Evolutionary conservation across 2,113 vertebrate genomes (phyloP), one percentile per base, ranked within the genome.

Genomic region (Crotalus viridis): DNA sequence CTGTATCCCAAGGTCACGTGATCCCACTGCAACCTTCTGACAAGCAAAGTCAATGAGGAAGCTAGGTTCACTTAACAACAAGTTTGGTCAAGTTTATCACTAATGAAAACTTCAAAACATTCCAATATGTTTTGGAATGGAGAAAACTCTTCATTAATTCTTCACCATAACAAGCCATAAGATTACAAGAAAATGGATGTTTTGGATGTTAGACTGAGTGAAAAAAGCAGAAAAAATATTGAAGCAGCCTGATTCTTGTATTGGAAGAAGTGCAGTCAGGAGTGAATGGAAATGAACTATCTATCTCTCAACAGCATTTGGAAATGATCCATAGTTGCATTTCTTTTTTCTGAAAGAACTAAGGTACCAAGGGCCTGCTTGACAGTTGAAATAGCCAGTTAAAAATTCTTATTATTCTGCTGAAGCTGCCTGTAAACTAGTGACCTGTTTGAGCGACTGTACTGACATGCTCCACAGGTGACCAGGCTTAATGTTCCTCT

Each of bases 391-490:
- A 95, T 28, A 93, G 81, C 5, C 13, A 8, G 85, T 59, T 81
- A 81, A 81, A 81, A 81, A 43, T 21, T 43, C 3, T 81, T 22
- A 43, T 89, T 97, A 96, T 96, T 97, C 95, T 95, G 61, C 90
- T 92, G 94, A 96, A 92, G 91, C 95, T 96, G 92, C 91, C 93
- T 57, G 94, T 95, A 96, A 81, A 92, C 87, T 93, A 95, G 57
- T 96, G 97, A 97, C 97, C 97, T 97, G 93, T 93, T 64, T 96
- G 95, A 97, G 94, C 96, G 95, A 91, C 54, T 96, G 89, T 59
- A 56, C 92, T 97, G 97, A 97, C 97, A 97, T 96, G 94, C 96
- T 97, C 96, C 96, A 97, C 96, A 97, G 96, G 97, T 98, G 97
- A 97, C 95, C 95, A 94, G 91, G 95, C 96, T 97, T 97, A 97